Evolutionary conservation across 64 coral and sea anemone genomes (phyloP).

Genomic region (Hydrozoanthus tunicans): DNA sequence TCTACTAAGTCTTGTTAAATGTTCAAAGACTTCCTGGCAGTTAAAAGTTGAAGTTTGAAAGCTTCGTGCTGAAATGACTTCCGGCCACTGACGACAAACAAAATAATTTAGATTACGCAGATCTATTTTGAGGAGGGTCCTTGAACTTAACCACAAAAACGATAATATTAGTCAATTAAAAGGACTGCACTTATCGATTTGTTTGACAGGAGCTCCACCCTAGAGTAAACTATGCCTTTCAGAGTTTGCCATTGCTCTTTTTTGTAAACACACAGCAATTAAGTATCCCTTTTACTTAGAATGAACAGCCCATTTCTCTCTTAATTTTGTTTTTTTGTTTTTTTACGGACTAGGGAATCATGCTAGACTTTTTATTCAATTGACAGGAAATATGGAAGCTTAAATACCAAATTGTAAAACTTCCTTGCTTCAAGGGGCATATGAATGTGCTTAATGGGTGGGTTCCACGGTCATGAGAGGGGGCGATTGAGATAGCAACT

Average conservation of each 20-base stretch:
- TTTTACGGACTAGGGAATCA: not conserved
- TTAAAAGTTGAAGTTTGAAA: not conserved
- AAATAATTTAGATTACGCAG: constrained; percentile 6
- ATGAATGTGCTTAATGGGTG: not conserved
- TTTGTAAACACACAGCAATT: not conserved
- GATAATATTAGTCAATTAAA: constrained; percentile 21
- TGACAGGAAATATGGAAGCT: not conserved
- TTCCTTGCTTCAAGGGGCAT: constrained; percentile 4
- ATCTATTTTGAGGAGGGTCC: constrained; percentile 12
- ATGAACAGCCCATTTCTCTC: not conserved
- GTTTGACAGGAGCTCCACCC: not conserved
- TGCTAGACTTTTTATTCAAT: not conserved
- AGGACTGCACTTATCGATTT: not conserved
- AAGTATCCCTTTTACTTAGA: not conserved
- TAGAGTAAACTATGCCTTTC: not conserved
- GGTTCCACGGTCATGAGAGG: not conserved
- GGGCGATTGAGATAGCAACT: not conserved
- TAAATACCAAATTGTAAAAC: not conserved
- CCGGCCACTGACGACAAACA: constrained; percentile 2
- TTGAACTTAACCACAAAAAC: constrained; percentile 43
- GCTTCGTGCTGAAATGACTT: not conserved
- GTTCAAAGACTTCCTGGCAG: not conserved
- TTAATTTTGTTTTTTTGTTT: not conserved
- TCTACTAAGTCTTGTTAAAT: not conserved
- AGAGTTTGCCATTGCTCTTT: not conserved